Percentiles rank a stretch among this genome's conserved stretches.
These are phyloP conservation scores for Drosophila neotestacea DNA, from an alignment of 2,888 invertebrate genomes.

Conservation along the genomic window DNA sequence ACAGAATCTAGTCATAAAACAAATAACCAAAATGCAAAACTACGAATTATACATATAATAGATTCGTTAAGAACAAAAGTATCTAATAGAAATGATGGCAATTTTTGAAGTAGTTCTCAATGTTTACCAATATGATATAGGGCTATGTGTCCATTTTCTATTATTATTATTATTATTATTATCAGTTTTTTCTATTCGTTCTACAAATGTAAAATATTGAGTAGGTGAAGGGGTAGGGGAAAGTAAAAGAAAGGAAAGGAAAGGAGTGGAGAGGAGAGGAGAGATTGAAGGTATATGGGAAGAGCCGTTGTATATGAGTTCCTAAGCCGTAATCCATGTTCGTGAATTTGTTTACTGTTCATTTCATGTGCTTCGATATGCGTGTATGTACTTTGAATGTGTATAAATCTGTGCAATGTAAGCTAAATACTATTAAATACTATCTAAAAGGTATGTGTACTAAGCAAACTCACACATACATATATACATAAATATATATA, in stretches of 20 bases:
- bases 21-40: conserved; percentile 5
- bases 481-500: not conserved
- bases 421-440: conserved; percentile 58
- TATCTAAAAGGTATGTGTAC: conserved; percentile 40
- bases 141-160: not conserved
- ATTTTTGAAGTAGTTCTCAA: conserved; percentile 46
- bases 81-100: conserved; percentile 32
- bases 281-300: conserved; percentile 15
- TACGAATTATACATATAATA: conserved; percentile 39
- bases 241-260: not conserved
- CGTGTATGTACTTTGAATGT: conserved; percentile 75
- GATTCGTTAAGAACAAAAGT: conserved; percentile 17
- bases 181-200: not conserved
- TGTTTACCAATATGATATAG: conserved; percentile 37
- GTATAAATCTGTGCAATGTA: conserved; percentile 77
- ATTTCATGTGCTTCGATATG: conserved; percentile 78
- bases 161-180: not conserved
- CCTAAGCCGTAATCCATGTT: conserved; percentile 79
- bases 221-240: conserved; percentile 4
- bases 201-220: conserved; percentile 44
- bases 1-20: conserved; percentile 41
- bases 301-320: conserved; percentile 79
- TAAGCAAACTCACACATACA: too few relatives aligned
- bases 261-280: not conserved
- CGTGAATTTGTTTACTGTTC: conserved; percentile 79